phyloP scores from a whole-genome alignment of 2,113 vertebrate genomes.

The Acrocephalus kingi region DNA sequence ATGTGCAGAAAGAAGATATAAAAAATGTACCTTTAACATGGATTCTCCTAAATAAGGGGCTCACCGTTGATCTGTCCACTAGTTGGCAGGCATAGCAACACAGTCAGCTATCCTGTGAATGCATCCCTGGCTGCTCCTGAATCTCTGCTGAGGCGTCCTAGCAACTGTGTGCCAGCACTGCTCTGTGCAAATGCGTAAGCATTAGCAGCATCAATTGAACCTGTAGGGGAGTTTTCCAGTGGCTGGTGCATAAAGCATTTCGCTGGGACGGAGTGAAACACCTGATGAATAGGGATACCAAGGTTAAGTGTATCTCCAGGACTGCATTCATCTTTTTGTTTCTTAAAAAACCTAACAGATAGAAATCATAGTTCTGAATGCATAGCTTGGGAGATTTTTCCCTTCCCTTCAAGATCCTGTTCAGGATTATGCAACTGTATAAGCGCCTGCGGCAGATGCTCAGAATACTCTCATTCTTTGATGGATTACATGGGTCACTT shows the following conservation, averaged over 20 bases:
- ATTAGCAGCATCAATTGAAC: neutral
- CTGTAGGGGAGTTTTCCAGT: neutral
- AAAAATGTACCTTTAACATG: neutral
- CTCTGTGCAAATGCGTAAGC: neutral
- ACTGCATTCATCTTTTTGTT: neutral
- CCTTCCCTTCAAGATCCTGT: neutral
- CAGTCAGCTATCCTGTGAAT: neutral
- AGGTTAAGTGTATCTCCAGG: neutral
- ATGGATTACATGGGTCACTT: slow-evolving; percentile 4
- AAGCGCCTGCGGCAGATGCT: neutral
- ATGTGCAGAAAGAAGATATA: neutral
- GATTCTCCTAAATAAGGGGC: neutral
- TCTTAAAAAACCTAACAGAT: neutral
- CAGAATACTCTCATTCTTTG: neutral
- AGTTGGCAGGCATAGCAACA: slow-evolving; percentile 1
- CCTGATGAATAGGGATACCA: neutral
- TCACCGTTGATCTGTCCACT: neutral
- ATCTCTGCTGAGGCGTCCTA: neutral
- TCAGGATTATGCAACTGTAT: neutral
- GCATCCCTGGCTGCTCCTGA: neutral
- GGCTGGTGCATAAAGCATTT: neutral
- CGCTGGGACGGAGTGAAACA: neutral
- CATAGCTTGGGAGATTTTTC: neutral
- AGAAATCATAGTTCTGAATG: neutral
- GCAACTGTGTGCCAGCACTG: slow-evolving; percentile 1